Evolutionary conservation across 2,113 vertebrate genomes (phyloP).

Genomic region (Eulemur macaco): DNA sequence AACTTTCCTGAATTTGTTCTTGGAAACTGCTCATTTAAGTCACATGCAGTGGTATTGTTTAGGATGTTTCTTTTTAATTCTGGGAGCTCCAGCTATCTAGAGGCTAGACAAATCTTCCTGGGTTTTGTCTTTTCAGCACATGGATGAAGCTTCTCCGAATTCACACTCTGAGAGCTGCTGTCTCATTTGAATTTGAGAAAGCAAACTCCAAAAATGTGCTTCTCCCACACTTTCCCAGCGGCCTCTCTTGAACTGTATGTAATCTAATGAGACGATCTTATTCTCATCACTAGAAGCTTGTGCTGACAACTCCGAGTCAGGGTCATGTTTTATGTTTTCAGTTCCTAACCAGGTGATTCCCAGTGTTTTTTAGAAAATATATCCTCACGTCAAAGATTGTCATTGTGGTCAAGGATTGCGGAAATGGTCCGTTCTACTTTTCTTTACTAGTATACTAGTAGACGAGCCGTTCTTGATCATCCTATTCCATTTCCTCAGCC

Average conservation of each 20-base stretch:
- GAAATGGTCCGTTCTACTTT: neutral
- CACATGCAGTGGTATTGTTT: neutral
- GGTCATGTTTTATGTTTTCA: neutral
- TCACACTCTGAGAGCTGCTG: neutral
- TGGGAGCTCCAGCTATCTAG: neutral
- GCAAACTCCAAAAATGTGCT: neutral
- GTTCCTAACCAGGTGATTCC: neutral
- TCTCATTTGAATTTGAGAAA: constrained; percentile 15
- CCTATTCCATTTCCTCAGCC: neutral
- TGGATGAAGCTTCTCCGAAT: neutral
- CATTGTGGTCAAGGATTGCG: neutral
- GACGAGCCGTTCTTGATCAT: neutral
- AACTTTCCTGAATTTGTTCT: neutral
- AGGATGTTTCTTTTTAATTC: neutral
- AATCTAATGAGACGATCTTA: neutral
- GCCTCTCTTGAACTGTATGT: neutral
- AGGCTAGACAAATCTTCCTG: neutral
- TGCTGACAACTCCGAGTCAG: neutral
- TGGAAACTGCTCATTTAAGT: neutral
- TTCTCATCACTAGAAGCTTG: neutral
- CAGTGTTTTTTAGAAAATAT: neutral
- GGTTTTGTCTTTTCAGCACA: neutral
- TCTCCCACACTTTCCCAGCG: neutral
- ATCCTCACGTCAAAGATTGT: neutral
- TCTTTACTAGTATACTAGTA: neutral